Evolutionary conservation across 2,797 vertebrate species (phyloP).

Genomic region (Parauchenoglanis punctatus): DNA sequence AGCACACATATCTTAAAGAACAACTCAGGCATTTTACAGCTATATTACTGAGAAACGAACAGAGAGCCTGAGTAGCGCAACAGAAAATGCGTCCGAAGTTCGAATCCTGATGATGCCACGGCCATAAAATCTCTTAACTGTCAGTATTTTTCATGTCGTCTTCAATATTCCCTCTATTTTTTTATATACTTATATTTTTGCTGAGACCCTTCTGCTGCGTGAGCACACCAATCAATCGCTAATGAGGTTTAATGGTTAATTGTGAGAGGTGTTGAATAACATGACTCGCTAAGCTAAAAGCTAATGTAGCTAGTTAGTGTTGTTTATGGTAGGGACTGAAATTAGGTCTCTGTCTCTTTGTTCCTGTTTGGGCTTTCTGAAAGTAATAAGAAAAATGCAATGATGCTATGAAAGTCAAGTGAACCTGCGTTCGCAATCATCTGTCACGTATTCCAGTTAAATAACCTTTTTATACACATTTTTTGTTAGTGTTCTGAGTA

Average conservation of each 20-base stretch:
- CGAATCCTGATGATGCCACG: background rate
- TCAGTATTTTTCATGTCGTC: background rate
- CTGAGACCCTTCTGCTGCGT: too few species aligned
- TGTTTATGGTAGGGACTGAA: background rate
- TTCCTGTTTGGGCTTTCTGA: too few species aligned
- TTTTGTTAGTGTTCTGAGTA: too few species aligned
- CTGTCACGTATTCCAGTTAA: too few species aligned
- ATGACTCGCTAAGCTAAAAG: background rate
- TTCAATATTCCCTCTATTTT: background rate
- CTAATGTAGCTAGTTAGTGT: background rate
- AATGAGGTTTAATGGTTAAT: background rate
- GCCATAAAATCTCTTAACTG: background rate
- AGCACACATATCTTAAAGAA: background rate
- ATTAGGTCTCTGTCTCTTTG: background rate
- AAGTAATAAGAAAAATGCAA: too few species aligned
- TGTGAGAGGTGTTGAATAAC: background rate
- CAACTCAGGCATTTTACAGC: background rate
- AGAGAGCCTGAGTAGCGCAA: background rate
- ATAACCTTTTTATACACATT: too few species aligned
- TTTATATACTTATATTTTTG: background rate
- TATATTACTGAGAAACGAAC: background rate
- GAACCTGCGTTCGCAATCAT: too few species aligned
- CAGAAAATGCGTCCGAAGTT: background rate
- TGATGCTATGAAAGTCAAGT: too few species aligned
- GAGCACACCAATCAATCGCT: too few species aligned